Conservation (phyloP, 2,888 invertebrate genomes). For the Leptodirus hochenwartii region DNA sequence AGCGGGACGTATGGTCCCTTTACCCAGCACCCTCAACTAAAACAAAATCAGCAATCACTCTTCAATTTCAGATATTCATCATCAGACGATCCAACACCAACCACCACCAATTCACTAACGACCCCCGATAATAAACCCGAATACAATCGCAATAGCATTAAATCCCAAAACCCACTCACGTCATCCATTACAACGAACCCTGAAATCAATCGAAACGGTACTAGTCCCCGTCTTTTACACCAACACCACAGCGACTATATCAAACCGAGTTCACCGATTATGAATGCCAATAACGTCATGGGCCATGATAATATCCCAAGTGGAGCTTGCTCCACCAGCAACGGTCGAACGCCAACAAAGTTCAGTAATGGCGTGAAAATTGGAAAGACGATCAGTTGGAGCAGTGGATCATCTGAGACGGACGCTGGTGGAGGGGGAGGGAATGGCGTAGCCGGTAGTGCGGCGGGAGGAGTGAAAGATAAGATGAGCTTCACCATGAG, state of each 20-base stretch:
- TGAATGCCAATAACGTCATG: slow-evolving; percentile 38
- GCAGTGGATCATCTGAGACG: slow-evolving; percentile 8
- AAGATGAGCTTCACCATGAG: slow-evolving; percentile 84
- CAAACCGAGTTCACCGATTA: slow-evolving; percentile 48
- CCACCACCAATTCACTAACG: no score
- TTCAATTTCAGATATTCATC: not conserved
- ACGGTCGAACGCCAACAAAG: slow-evolving; percentile 8
- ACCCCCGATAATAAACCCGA: not conserved
- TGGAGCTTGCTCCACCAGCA: slow-evolving; percentile 8
- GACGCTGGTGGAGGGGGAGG: slow-evolving; percentile 19
- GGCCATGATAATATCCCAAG: slow-evolving; percentile 35
- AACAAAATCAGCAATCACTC: no score
- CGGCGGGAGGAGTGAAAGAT: slow-evolving; percentile 58
- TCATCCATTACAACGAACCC: no score
- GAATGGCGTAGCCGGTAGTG: slow-evolving; percentile 20
- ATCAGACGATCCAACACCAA: not conserved
- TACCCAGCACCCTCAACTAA: no score
- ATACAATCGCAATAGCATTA: slow-evolving; percentile 27
- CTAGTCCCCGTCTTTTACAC: slow-evolving; percentile 22
- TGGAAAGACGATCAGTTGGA: slow-evolving; percentile 10
- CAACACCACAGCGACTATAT: slow-evolving; percentile 31
- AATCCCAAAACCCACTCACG: slow-evolving; percentile 14
- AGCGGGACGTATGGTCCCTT: no score
- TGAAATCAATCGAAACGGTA: slow-evolving; percentile 15
- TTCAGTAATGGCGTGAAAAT: slow-evolving; percentile 11